Percentiles rank a stretch among this genome's conserved stretches.
phyloP scores from a whole-genome alignment of 2,797 vertebrate species.

The Mycteria americana region DNA sequence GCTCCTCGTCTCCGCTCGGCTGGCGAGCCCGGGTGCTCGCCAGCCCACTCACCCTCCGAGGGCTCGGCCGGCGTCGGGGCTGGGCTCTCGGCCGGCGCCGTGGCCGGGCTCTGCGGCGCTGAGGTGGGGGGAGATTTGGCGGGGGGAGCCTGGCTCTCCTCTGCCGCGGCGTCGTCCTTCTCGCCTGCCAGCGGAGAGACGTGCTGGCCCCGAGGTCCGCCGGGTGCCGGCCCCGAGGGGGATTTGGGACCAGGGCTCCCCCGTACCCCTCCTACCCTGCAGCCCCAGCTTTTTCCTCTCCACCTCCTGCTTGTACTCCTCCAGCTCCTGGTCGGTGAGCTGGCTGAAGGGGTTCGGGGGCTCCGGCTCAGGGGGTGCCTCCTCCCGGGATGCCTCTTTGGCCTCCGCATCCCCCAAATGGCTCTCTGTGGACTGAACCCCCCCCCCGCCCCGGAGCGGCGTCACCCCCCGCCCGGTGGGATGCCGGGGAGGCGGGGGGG shows the following conservation, averaged over 20 bases:
- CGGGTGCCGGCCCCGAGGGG: fast-evolving
- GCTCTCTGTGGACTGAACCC: slow-evolving; percentile 85
- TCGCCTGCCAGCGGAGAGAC: slow-evolving; percentile 57
- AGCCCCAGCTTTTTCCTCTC: slow-evolving; percentile 87
- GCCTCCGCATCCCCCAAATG: slow-evolving; percentile 62
- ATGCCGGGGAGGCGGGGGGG: neutral
- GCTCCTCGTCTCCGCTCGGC: fast-evolving
- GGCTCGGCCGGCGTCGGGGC: slow-evolving; percentile 68
- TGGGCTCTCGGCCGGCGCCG: slow-evolving; percentile 75
- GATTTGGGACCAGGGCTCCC: neutral
- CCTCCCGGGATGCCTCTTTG: slow-evolving; percentile 58
- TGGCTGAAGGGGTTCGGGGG: slow-evolving; percentile 94
- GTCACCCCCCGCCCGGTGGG: neutral
- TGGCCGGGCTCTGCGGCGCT: slow-evolving; percentile 73
- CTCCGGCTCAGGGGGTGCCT: slow-evolving; percentile 80
- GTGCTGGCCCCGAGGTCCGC: fast-evolving
- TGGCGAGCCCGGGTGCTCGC: neutral
- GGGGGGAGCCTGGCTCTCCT: slow-evolving; percentile 66
- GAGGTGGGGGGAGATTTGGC: slow-evolving; percentile 68
- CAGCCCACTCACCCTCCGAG: slow-evolving; percentile 83
- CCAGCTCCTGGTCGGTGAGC: slow-evolving; percentile 94
- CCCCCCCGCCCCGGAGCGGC: neutral
- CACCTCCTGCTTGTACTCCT: slow-evolving; percentile 94
- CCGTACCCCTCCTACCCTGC: slow-evolving; percentile 75
- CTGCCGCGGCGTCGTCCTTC: slow-evolving; percentile 79